These are phyloP conservation scores for Staurois parvus DNA, from an alignment of 2,797 vertebrate genomes.

Conservation along the genomic window DNA sequence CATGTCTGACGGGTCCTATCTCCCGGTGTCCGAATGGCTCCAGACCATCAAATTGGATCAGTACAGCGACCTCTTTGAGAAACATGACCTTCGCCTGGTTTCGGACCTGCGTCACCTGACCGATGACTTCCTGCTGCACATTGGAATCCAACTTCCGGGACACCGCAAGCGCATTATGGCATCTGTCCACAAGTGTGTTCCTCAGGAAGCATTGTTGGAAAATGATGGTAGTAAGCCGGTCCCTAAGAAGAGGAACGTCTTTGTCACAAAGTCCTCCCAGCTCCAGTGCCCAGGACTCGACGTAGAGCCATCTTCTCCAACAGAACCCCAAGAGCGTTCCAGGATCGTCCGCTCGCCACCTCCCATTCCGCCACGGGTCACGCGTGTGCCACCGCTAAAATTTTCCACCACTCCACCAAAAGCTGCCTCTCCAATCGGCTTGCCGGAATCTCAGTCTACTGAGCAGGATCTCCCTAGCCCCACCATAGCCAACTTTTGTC, in stretches of 20 bases:
- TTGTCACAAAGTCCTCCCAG: conserved; percentile 61
- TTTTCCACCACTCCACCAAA: conserved; percentile 70
- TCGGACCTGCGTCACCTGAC: conserved; percentile 81
- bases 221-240: fast-evolving
- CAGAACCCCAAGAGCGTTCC: fast-evolving
- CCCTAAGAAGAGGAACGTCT: conserved; percentile 81
- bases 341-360: conserved; percentile 67
- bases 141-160: conserved; percentile 86
- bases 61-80: conserved; percentile 80
- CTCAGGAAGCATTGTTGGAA: conserved; percentile 39
- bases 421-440: not conserved
- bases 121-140: conserved; percentile 73
- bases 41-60: conserved; percentile 85
- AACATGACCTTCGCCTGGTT: conserved; percentile 71
- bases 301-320: fast-evolving
- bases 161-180: conserved; percentile 90
- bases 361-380: conserved; percentile 87
- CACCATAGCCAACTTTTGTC: not conserved
- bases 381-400: conserved; percentile 80
- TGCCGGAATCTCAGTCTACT: fast-evolving
- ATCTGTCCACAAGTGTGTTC: conserved; percentile 76
- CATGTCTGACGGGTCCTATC: conserved; percentile 67
- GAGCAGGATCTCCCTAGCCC: not conserved
- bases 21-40: conserved; percentile 83
- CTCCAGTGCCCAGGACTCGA: fast-evolving